phyloP scores from a whole-genome alignment of 2,888 invertebrate genomes.

The Falcaria lacertinaria region DNA sequence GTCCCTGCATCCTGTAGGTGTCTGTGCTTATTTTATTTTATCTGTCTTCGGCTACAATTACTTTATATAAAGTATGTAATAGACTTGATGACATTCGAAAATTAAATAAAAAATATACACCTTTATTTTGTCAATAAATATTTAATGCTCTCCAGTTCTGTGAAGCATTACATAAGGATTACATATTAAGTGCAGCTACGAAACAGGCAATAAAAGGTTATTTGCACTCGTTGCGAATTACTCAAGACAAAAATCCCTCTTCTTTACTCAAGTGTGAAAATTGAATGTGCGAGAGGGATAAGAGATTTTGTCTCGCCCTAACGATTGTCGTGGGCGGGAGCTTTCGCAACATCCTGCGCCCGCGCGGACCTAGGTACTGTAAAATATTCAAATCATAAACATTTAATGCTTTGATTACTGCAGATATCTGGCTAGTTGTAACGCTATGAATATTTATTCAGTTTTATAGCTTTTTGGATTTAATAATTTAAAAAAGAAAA shows the following conservation, averaged over 20 bases:
- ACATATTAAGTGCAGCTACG: no score
- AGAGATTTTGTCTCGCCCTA: constrained; percentile 9
- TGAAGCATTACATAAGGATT: no score
- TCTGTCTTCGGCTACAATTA: no score
- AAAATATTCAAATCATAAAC: constrained; percentile 20
- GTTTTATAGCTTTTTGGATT: no score
- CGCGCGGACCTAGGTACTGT: constrained; percentile 9
- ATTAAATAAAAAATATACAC: no score
- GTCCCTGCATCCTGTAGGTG: no score
- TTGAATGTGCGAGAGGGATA: constrained; percentile 12
- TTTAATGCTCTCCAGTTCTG: no score
- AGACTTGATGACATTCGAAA: no score
- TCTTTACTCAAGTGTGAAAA: background rate
- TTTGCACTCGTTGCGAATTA: background rate
- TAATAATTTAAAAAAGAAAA: no score
- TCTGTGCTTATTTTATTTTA: no score
- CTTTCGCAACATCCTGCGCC: constrained; percentile 33
- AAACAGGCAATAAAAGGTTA: background rate
- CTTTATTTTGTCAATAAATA: background rate
- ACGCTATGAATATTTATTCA: no score
- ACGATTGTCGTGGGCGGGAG: constrained; percentile 26
- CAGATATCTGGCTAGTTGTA: constrained; percentile 1
- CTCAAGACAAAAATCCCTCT: background rate
- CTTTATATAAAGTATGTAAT: no score
- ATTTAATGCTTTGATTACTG: constrained; percentile 15